phyloP scores from a whole-genome alignment of 2,888 invertebrate species.

The Drosophila mulleri region DNA sequence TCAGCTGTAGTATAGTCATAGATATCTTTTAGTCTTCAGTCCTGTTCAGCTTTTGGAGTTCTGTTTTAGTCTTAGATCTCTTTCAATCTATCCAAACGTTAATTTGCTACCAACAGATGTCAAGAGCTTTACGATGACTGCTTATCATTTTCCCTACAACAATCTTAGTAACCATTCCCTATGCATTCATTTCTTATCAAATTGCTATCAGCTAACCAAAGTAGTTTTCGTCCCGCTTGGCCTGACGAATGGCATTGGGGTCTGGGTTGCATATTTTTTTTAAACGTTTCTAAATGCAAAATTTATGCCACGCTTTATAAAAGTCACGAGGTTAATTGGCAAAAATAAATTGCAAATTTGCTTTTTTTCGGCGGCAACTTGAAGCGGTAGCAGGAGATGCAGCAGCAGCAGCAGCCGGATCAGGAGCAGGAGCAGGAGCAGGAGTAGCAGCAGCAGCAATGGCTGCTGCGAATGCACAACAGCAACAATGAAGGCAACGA shows the following conservation, averaged over 20 bases:
- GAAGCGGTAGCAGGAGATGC: conserved; percentile 34
- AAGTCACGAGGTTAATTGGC: conserved; percentile 82
- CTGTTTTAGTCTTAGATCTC: neutral
- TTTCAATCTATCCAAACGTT: neutral
- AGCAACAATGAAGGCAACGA: conserved; percentile 34
- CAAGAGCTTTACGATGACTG: neutral
- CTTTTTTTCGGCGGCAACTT: conserved; percentile 61
- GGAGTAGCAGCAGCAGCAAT: conserved; percentile 26
- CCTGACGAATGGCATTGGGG: conserved; percentile 38
- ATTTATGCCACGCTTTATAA: conserved; percentile 80
- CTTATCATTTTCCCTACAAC: neutral
- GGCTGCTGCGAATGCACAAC: conserved; percentile 25
- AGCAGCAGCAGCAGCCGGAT: conserved; percentile 2
- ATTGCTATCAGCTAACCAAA: conserved; percentile 11
- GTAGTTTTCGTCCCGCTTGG: conserved; percentile 38
- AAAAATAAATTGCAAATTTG: conserved; percentile 82
- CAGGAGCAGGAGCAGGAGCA: neutral
- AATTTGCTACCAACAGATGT: neutral
- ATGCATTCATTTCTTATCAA: conserved; percentile 9
- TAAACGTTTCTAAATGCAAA: conserved; percentile 56
- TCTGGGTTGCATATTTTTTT: conserved; percentile 27
- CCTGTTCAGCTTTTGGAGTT: neutral
- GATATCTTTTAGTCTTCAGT: neutral
- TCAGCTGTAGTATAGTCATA: too few relatives aligned
- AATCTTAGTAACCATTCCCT: neutral